Evolutionary conservation across 2,113 vertebrate species (phyloP).

Genomic region (Salvelinus sp.): DNA sequence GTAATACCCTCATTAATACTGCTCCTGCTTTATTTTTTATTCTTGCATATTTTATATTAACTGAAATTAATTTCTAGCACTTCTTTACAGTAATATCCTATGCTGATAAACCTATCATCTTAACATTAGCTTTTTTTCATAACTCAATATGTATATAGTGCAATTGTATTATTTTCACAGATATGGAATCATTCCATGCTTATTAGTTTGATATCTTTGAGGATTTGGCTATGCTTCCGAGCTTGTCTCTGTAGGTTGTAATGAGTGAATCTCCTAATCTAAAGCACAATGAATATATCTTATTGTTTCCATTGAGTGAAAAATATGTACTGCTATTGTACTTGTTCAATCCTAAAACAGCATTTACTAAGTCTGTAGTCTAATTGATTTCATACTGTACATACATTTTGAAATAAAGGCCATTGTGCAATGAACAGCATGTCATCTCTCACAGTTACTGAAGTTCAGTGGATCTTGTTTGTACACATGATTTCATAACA

Average conservation of each 20-base stretch:
- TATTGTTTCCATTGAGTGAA: slow-evolving; percentile 1
- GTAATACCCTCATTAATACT: too few relatives aligned
- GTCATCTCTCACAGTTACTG: not conserved
- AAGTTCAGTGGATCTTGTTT: not conserved
- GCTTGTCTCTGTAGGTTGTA: not conserved
- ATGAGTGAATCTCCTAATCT: not conserved
- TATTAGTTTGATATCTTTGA: not conserved
- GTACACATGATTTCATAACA: not conserved
- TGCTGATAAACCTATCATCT: slow-evolving; percentile 18
- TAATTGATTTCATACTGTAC: not conserved
- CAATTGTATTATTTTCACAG: not conserved
- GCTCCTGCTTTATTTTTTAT: not conserved
- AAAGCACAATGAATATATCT: not conserved
- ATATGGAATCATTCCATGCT: not conserved
- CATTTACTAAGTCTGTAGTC: not conserved
- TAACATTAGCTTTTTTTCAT: slow-evolving; percentile 13
- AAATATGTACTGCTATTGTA: not conserved
- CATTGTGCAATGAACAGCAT: not conserved
- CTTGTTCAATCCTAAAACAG: not conserved
- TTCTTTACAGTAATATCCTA: not conserved
- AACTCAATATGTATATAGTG: not conserved
- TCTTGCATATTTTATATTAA: slow-evolving; percentile 4
- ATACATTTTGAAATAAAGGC: not conserved
- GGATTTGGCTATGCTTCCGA: not conserved
- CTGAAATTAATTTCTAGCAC: slow-evolving; percentile 3